These are phyloP conservation scores for Columba guinea DNA, from an alignment of 2,797 vertebrate species.

Conservation along the genomic window DNA sequence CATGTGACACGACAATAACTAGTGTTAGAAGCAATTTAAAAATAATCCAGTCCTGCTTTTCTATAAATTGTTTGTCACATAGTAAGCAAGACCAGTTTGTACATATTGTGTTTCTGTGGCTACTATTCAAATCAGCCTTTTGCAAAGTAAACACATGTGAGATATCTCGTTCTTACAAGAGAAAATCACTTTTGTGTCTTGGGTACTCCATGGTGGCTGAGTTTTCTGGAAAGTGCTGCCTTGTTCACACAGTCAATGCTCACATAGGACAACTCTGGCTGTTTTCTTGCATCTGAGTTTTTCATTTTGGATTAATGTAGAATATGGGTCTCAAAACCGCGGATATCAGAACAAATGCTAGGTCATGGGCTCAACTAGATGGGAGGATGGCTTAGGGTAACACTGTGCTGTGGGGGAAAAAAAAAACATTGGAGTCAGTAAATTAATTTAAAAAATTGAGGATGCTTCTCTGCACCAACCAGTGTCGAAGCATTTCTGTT, in stretches of 20 bases:
- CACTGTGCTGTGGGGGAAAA: not conserved
- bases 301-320: not conserved
- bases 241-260: not conserved
- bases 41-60: not conserved
- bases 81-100: not conserved
- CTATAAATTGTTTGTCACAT: not conserved
- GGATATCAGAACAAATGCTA: not conserved
- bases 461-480: not conserved
- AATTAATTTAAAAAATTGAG: not conserved
- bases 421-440: not conserved
- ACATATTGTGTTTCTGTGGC: not conserved
- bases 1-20: not conserved
- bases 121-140: not conserved
- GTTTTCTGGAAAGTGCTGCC: not conserved
- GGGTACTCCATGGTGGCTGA: accelerated
- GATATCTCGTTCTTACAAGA: not conserved
- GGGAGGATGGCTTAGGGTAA: not conserved
- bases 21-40: not conserved
- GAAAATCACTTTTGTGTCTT: not conserved
- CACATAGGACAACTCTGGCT: not conserved
- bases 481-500: not conserved
- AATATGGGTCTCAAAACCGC: not conserved
- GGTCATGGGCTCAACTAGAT: not conserved
- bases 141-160: not conserved
- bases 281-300: not conserved